Base-by-base conservation (phyloP, 2,888 invertebrate species). In the Lasioglossum vierecki region DNA sequence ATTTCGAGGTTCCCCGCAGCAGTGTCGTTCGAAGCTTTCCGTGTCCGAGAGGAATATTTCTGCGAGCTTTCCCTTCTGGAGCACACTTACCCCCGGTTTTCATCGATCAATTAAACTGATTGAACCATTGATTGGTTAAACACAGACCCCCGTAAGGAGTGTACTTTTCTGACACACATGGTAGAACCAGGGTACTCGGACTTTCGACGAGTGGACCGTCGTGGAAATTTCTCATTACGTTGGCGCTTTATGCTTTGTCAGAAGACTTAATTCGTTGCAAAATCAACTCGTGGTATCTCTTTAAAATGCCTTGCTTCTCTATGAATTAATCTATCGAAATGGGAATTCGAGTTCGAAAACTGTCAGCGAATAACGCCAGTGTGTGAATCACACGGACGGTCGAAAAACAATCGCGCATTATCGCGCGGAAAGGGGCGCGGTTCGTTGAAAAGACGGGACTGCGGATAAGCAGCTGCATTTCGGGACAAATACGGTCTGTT, bases 401-500 rank as follows among this genome's bases (percentile, higher is more conserved):
- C 60, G 60, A 60, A 60, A 60, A 26, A 60, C 60, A 60, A 60
- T 60, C 60, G 60, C 5, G 26, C 15, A 60, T 60, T 60, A 60
- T 60, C 60, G 60, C 60, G 60, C 26, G 26, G 60, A 30, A 26
- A 15, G 26, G 26, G 60, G 6, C 5, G 60, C 30, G 60, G 60
- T 60, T 60, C 60, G 60, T 5, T 60, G 26, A 26, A 26, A 60
- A 13, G 60, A 26, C 26, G 26, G 26, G 60, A 60, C 26, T 26
- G 15, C 66, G 35, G 66, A 66, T 66, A 66, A 66, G 18, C 66
- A 35, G 35, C 35, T 18, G 66, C 66, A 66, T 66, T 66, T 35
- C 30, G 66, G 35, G 3, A 4, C 66, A 18, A 66, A 66, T 18
- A 66, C 66, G 18, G 30, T 18, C 30, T 30, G 66, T 66, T 66